These are phyloP conservation scores for Drosophila truncata DNA, from an alignment of 1,140 invertebrate genomes.

Conservation along the genomic window DNA sequence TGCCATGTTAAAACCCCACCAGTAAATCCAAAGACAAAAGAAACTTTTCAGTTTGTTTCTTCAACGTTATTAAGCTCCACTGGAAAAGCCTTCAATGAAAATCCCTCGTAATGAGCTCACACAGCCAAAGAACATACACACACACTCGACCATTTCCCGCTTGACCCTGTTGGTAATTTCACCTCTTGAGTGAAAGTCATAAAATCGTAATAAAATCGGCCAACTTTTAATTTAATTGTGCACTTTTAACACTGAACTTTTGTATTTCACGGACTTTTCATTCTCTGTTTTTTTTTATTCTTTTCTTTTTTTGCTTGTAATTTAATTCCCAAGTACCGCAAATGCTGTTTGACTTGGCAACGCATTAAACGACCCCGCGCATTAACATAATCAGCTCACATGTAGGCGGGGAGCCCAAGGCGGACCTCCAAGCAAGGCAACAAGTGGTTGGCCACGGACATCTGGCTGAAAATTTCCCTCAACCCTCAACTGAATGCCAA, in stretches of 20 bases:
- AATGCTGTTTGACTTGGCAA: constrained; percentile 65
- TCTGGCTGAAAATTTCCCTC: constrained; percentile 21
- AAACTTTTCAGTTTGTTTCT: background rate
- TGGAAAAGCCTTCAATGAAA: constrained; percentile 8
- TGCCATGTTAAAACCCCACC: background rate
- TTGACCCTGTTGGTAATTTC: constrained; percentile 50
- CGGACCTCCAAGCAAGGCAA: constrained; percentile 20
- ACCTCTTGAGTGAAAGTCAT: constrained; percentile 54
- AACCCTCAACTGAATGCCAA: constrained; percentile 50
- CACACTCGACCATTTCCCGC: constrained; percentile 7
- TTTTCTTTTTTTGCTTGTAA: constrained; percentile 46
- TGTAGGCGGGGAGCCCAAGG: constrained; percentile 14
- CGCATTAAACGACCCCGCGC: constrained; percentile 66
- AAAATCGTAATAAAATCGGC: constrained; percentile 72
- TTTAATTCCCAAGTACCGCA: constrained; percentile 65
- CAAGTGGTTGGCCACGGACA: constrained; percentile 50
- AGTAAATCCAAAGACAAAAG: background rate
- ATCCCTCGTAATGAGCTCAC: constrained; percentile 6
- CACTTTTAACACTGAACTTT: constrained; percentile 51
- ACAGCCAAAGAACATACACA: background rate
- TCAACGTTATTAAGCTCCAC: constrained; percentile 7
- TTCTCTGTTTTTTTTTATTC: background rate
- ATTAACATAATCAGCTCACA: constrained; percentile 81
- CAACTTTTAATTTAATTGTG: constrained; percentile 79
- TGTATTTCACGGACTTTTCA: background rate